Evolutionary conservation across 2,888 invertebrate species (phyloP).

Genomic region (Pediacus dermestoides): DNA sequence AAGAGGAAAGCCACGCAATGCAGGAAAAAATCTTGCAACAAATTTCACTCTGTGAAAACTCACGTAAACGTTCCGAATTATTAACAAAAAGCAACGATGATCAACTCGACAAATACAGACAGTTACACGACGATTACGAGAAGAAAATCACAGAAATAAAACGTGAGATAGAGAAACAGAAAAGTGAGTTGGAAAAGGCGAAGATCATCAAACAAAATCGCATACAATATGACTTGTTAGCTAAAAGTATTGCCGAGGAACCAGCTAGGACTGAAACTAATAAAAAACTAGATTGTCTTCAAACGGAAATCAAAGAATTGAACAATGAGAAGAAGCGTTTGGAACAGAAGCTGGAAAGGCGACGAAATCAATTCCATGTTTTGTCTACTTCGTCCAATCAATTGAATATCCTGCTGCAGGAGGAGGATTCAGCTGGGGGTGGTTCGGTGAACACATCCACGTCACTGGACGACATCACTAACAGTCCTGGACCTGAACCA

Average conservation of each 20-base stretch:
- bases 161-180: constrained; percentile 75
- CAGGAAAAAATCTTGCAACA: constrained; percentile 80
- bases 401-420: constrained; percentile 72
- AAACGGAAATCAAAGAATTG: constrained; percentile 68
- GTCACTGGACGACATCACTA: constrained; percentile 50
- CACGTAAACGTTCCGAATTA: constrained; percentile 77
- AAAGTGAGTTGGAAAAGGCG: constrained; percentile 74
- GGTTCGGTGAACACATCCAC: constrained; percentile 51
- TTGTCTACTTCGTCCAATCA: constrained; percentile 84
- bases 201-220: constrained; percentile 85
- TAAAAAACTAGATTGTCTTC: constrained; percentile 63
- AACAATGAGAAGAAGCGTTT: constrained; percentile 68
- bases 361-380: constrained; percentile 88
- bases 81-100: constrained; percentile 79
- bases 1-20: constrained; percentile 62
- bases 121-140: constrained; percentile 73
- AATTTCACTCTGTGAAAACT: constrained; percentile 83
- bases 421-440: constrained; percentile 52
- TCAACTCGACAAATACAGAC: constrained; percentile 78
- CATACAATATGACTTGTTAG: constrained; percentile 89
- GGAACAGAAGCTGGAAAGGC: constrained; percentile 72
- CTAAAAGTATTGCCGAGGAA: constrained; percentile 85
- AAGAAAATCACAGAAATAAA: constrained; percentile 76
- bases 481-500: constrained; percentile 43
- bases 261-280: constrained; percentile 83